Base-by-base conservation (phyloP, 2,113 vertebrate species). In the Anarrhichthys ocellatus region DNA sequence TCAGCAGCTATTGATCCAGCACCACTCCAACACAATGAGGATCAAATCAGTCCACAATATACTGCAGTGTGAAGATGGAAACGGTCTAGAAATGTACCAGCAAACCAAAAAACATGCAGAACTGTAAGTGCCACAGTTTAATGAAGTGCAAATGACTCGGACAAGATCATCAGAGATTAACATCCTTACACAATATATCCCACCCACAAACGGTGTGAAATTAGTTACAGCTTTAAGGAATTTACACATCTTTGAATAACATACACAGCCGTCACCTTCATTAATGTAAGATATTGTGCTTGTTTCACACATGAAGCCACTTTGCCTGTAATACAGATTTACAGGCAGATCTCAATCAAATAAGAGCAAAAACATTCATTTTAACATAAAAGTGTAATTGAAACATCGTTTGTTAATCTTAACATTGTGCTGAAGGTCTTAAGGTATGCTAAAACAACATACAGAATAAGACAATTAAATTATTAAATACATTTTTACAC, bases 71-170 rank as follows among this genome's bases (percentile, higher is more conserved):
- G 38, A 66, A 1, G 0, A 36, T 38, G 18, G 9, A 63, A 24
- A 40, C 34, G 0, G 2, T 13, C 18, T n/a, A 4, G 14, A 68
- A 38, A 70, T 36, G 9, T 13, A 22, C 27, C 66, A 15, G 46
- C 17, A 18, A 29, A 50, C 5, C 8, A 14, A 46, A 5, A 8
- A 62, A 54, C 22, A 54, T 24, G 5, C 22, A 48, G 10, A 66
- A 32, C 1, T 6, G 67, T n/a, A 52, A 76, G 54, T 29, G 17
- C 20, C 2, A 75, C 11, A 38, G n/a, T 88, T 87, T 88, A 88
- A 72, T 87, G 73, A 76, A 76, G 74, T 89, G 79, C 86, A 75
- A 79, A 42, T 83, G 8, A 62, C 22, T 46, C 69, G 48, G 32
- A 29, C 10, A 46, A 34, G n/a, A 77, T 58, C 5, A 75, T 48